Conservation (phyloP, 2,888 invertebrate species). For the Rotaria macrura region DNA sequence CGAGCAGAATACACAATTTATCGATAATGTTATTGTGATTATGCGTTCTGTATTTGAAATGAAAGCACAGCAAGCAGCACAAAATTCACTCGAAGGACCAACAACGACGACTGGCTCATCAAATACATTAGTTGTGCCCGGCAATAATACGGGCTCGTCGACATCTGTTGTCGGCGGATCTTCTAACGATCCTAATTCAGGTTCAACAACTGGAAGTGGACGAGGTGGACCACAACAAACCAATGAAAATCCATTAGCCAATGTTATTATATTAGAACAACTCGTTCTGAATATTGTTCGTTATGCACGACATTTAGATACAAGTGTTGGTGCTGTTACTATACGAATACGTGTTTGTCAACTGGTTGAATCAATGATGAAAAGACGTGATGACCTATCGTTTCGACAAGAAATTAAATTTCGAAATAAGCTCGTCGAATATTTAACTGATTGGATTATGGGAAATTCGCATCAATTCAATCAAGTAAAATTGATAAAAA, state of each 20-base stretch:
- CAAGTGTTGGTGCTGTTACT: conserved; percentile 80
- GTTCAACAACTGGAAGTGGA: neutral
- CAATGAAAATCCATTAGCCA: conserved; percentile 34
- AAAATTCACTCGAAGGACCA: conserved; percentile 54
- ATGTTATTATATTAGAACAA: conserved; percentile 74
- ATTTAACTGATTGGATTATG: conserved; percentile 88
- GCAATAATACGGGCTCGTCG: neutral
- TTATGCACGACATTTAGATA: conserved; percentile 87
- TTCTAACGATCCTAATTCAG: neutral
- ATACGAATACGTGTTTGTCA: conserved; percentile 69
- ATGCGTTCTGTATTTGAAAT: conserved; percentile 90
- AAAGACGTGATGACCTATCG: conserved; percentile 78
- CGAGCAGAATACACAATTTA: conserved; percentile 85
- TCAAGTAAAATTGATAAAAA: conserved; percentile 19
- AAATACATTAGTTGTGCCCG: neutral
- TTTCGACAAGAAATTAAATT: conserved; percentile 97
- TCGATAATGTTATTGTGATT: conserved; percentile 91
- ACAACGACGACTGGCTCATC: neutral
- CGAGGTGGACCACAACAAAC: conserved; percentile 47
- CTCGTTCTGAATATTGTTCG: conserved; percentile 87
- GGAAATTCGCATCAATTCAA: conserved; percentile 73
- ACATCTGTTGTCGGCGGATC: neutral
- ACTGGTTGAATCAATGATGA: conserved; percentile 64
- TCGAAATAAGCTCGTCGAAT: conserved; percentile 89
- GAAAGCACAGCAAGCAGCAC: conserved; percentile 70